A percentile compares a stretch with the other conserved stretches of the same genome.
These are phyloP conservation scores for Sabatieria punctata DNA, from an alignment of 2,888 invertebrate genomes.

Conservation along the genomic window DNA sequence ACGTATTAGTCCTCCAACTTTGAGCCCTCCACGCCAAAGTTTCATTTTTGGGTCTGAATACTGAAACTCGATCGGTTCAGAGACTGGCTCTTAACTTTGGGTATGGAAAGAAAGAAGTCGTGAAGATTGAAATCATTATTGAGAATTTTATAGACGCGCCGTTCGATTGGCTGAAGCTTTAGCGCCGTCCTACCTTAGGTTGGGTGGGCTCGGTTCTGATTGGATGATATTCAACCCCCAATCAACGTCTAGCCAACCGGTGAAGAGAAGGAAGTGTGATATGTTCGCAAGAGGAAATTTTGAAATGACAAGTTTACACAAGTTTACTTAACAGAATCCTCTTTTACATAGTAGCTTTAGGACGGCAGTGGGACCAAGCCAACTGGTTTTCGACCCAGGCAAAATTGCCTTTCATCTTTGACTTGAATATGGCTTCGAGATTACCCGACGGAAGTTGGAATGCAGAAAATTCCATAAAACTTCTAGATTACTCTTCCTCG, in stretches of 20 bases:
- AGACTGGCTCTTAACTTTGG: no score
- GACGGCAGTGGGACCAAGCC: not conserved
- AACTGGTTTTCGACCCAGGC: not conserved
- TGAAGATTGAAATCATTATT: no score
- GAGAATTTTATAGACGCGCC: not conserved
- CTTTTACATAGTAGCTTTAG: not conserved
- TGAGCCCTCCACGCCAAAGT: no score
- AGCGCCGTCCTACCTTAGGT: not conserved
- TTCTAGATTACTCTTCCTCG: not conserved
- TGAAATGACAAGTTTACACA: not conserved
- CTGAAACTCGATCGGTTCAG: no score
- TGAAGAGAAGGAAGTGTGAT: no score
- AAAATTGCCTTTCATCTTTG: not conserved
- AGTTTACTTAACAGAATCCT: not conserved
- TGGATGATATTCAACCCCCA: constrained; percentile 1
- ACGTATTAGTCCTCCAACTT: no score
- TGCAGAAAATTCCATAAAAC: not conserved
- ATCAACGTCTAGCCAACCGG: no score
- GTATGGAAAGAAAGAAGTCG: not conserved
- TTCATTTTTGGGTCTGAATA: no score
- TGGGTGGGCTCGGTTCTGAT: constrained; percentile 5
- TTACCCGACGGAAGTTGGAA: not conserved
- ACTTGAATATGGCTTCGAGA: not conserved
- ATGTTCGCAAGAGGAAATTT: not conserved
- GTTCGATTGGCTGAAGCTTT: not conserved